phyloP scores from a whole-genome alignment of 2,113 vertebrate genomes.

The Tricholaema leucomelas region DNA sequence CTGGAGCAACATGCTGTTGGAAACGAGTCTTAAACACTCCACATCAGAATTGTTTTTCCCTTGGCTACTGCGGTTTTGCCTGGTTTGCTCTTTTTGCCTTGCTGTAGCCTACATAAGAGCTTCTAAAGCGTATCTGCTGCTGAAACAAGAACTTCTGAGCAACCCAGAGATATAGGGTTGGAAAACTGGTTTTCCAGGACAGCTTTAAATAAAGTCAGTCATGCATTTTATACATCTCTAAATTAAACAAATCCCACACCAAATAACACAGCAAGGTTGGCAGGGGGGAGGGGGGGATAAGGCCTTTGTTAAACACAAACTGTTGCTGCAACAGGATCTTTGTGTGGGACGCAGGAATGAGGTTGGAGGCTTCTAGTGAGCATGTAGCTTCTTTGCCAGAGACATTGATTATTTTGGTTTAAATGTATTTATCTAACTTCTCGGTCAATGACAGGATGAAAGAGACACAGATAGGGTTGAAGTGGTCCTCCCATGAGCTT shows the following conservation, averaged over 20 bases:
- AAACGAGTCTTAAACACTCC: background rate
- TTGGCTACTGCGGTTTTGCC: background rate
- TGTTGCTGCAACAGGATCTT: background rate
- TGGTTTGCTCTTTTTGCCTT: background rate
- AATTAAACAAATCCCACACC: background rate
- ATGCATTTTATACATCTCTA: background rate
- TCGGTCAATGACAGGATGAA: background rate
- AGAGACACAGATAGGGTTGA: background rate
- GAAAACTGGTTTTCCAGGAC: slow-evolving; percentile 26
- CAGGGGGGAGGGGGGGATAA: background rate
- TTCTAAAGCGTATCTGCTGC: accelerated
- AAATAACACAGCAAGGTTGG: background rate
- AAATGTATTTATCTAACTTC: background rate
- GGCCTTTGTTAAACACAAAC: background rate
- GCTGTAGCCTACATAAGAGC: background rate
- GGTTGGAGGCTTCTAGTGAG: background rate
- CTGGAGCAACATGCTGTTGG: background rate
- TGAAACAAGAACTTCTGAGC: too few relatives aligned
- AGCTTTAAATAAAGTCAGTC: slow-evolving; percentile 26
- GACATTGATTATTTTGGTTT: background rate
- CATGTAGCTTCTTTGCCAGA: background rate
- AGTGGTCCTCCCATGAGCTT: background rate
- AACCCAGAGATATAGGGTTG: background rate
- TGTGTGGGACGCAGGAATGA: background rate
- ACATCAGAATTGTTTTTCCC: accelerated